Base-by-base conservation (phyloP, 2,888 invertebrate species). In the Gryllus longicercus region DNA sequence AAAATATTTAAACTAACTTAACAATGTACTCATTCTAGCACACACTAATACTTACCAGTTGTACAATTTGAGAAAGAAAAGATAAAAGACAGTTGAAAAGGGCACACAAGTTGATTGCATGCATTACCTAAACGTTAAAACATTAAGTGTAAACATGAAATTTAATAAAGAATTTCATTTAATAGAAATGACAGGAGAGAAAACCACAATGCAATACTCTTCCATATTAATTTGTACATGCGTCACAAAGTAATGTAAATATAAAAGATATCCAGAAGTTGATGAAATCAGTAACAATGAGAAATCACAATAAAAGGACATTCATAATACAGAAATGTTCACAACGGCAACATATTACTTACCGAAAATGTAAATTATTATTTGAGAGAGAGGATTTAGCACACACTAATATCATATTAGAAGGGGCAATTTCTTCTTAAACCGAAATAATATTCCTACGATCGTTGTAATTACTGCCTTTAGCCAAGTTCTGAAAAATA, bases 41-140 rank as follows among this genome's bases (percentile, higher is more conserved):
- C 14, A 18, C 63, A 18, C 14, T 63, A 63, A 63, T 63, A 63
- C 63, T 63, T 63, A 63, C 63, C 63, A 63, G n/a, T 63, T 21
- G 8, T 18, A 63, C 63, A 63, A 63, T 63, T 63, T 63, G 63
- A 63, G 63, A 63, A 63, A 63, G 14, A 63, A 63, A 63, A 18
- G n/a, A 38, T 38, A 63, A 63, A 63, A 63, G 63, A 63, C 63
- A 63, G 63, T 18, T 63, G 63, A 63, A 63, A 63, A 63, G 63
- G 63, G 63, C 63, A 63, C 63, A 63, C 63, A 63, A 63, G 63
- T 63, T 63, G 63, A 63, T 63, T 63, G 63, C 63, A 63, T 63
- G 63, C 63, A 63, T 63, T 63, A 63, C 63, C 63, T 63, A 63
- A 63, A 63, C 63, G 63, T 63, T 63, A 63, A 63, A 63, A 63